Base-by-base conservation (phyloP, 2,888 invertebrate genomes). In the Onchidella celtica region DNA sequence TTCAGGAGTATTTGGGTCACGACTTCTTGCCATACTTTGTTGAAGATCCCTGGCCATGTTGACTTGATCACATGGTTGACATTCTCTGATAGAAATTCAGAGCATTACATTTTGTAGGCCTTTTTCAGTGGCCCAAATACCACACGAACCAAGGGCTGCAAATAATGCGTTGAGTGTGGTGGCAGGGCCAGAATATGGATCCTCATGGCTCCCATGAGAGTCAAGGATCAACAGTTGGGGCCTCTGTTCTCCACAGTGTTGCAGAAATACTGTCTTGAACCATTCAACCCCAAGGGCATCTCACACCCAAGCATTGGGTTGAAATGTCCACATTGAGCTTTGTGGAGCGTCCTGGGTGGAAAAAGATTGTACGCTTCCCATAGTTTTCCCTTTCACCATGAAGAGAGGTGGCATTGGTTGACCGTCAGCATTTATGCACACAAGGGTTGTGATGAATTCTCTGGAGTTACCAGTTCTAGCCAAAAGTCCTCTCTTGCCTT, bases 191-290 rank as follows among this genome's bases (percentile, higher is more conserved):
- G 2, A 17, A 68, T 34, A 24, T 34, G 36, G n/a, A 68, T 38
- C 3, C 36, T 68, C 68, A 21, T 68, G 34, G 68, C 55, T 82
- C 74, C 14, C 34, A 66, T 87, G 86, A 14, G 86, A 85, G 66
- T 88, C 88, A 32, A 88, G 59, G 29, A 88, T 82, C 0, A 87
- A 74, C 1, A 89, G 82, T 63, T 87, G 87, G 17, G 89, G 87
- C 24, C 88, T 81, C 55, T 82, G 81, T 17, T 81, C 47, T n/a
- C 87, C 86, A 79, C 87, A 88, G 79, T 85, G 29, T 11, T 66
- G 65, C 24, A 88, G 61, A 66, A 86, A 88, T 0, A 87, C 78
- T 1, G 84, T 69, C 6, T 65, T 27, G 74, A 88, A 88, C 88
- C 87, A 88, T 55, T 83, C 69, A n/a, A 84, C 84, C 2, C 86